Base-by-base conservation (phyloP, 2,888 invertebrate genomes). In the Eulithis prunata region DNA sequence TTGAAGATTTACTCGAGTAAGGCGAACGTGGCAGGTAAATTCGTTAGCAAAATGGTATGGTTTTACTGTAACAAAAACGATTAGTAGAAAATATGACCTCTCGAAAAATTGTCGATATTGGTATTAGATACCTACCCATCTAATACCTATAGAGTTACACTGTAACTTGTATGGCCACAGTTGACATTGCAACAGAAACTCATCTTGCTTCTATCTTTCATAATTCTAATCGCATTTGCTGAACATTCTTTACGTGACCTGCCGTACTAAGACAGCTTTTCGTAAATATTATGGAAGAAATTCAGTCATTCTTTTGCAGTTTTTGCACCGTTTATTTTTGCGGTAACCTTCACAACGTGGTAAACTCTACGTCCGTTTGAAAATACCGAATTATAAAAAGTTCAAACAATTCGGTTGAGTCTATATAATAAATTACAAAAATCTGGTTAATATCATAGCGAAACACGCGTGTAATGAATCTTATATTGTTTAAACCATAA, bases 401-500 rank as follows among this genome's bases (percentile, higher is more conserved):
- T 81, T 77, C 78, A 81, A 78, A 80, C 78, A 80, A 74, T 73
- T 69, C 69, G 71, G 71, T 73, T 70, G 72, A 68, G 69, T 76
- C 75, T 79, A 83, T 81, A 84, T 82, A 82, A 87, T 89, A 88
- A 88, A 88, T 86, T 87, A 87, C 84, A 85, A 64, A 85, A 87
- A 83, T 85, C 88, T 90, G 90, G 83, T 82, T 85, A 82, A 77
- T 82, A 77, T 89, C 89, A 87, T 80, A 79, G 74, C 75, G 73
- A 71, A 79, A 75, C 82, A 71, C 80, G 84, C 85, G 80, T 81
- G 82, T 80, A 85, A 83, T 86, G 79, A 85, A 84, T 81, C 78
- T 78, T 80, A 81, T 46, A 85, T 83, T 80, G 77, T 83, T 82
- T 77, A 76, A 71, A 69, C 63, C 71, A 69, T 69, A 71, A 63